phyloP scores from a whole-genome alignment of 2,113 vertebrate species.

The Oryzias curvinotus region DNA sequence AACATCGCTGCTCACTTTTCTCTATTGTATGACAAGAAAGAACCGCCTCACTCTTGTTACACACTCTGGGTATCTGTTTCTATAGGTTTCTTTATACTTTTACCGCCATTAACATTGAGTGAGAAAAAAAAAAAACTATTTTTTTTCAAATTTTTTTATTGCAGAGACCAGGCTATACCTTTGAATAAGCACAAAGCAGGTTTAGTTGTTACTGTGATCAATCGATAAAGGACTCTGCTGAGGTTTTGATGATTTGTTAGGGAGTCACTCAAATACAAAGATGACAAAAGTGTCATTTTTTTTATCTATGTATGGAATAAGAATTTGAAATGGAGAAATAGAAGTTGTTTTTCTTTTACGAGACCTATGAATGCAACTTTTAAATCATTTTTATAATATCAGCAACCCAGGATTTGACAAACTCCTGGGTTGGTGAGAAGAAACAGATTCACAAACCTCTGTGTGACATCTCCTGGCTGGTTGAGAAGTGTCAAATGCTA shows the following conservation, averaged over 20 bases:
- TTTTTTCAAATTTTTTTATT: conserved; percentile 6
- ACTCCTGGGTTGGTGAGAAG: conserved; percentile 1
- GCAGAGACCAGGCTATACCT: too few relatives aligned
- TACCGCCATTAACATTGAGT: conserved; percentile 33
- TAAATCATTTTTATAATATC: neutral
- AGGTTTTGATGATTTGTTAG: too few relatives aligned
- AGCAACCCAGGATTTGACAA: conserved; percentile 1
- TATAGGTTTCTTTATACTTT: conserved; percentile 39
- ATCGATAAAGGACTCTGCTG: too few relatives aligned
- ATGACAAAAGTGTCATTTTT: too few relatives aligned
- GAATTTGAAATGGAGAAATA: too few relatives aligned
- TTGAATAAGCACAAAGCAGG: too few relatives aligned
- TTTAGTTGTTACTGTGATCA: too few relatives aligned
- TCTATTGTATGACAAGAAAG: conserved; percentile 49
- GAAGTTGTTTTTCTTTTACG: too few relatives aligned
- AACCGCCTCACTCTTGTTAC: conserved; percentile 50
- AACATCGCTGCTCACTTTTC: conserved; percentile 56
- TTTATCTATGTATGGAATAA: too few relatives aligned
- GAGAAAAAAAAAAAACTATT: conserved; percentile 10
- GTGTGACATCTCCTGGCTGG: conserved; percentile 31
- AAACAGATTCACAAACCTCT: conserved; percentile 13
- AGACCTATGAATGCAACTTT: too few relatives aligned
- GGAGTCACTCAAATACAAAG: too few relatives aligned
- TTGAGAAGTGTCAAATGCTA: conserved; percentile 15
- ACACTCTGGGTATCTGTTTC: conserved; percentile 29